Conservation (phyloP, 1,140 invertebrate genomes). For the Apis cerana region DNA sequence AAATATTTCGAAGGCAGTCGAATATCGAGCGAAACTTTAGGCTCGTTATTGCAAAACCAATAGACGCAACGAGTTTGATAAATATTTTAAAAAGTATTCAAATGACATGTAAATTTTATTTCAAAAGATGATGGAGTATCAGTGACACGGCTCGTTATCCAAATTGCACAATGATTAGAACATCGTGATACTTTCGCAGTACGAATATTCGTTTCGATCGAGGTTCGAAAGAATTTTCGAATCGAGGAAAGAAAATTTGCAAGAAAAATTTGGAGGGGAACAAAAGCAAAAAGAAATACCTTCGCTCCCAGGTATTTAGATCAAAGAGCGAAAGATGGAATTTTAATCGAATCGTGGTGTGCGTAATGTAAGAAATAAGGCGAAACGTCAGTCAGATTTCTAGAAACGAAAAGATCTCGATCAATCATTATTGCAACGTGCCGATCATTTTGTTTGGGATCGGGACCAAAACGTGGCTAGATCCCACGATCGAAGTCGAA, state of each 20-base stretch:
- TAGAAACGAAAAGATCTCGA: constrained; percentile 20
- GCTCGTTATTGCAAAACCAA: not conserved
- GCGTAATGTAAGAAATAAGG: not conserved
- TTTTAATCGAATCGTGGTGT: constrained; percentile 17
- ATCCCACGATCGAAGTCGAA: constrained; percentile 39
- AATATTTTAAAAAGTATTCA: not conserved
- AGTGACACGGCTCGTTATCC: too few species aligned
- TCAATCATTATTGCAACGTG: constrained; percentile 31
- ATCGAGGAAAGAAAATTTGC: not conserved
- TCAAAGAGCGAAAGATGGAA: not conserved
- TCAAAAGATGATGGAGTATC: too few species aligned
- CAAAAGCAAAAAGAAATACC: not conserved
- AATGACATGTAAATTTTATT: too few species aligned
- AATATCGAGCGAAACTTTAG: not conserved
- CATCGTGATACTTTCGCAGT: too few species aligned
- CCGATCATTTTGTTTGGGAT: constrained; percentile 27
- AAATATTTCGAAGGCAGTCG: not conserved
- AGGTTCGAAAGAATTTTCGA: not conserved
- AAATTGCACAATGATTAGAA: too few species aligned
- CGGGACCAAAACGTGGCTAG: constrained; percentile 29
- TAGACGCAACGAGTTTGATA: not conserved
- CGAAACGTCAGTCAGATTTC: not conserved
- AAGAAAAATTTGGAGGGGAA: not conserved
- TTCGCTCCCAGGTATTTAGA: not conserved
- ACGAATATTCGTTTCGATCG: too few species aligned